These are phyloP conservation scores for Crepidodera aurea DNA, from an alignment of 2,888 invertebrate genomes.

Conservation along the genomic window DNA sequence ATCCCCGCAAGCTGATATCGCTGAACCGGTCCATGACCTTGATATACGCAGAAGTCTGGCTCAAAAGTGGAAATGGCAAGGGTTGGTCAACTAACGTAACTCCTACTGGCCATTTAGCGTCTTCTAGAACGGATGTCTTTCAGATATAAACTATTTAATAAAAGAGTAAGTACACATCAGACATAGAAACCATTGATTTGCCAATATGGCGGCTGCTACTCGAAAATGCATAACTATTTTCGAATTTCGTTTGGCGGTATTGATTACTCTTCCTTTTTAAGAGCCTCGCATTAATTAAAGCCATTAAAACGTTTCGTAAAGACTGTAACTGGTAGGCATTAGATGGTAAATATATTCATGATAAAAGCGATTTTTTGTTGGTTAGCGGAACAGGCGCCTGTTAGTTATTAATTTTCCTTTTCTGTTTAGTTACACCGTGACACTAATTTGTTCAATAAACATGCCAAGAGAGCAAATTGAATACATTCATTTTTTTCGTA, in stretches of 20 bases:
- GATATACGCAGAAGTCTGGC: no score
- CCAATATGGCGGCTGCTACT: no score
- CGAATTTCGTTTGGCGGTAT: background rate
- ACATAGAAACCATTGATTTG: no score
- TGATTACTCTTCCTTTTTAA: background rate
- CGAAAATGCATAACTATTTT: background rate
- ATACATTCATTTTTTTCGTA: conserved; percentile 21
- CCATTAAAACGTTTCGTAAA: background rate
- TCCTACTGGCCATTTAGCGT: no score
- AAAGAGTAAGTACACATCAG: no score
- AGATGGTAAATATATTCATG: conserved; percentile 17
- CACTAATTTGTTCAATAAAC: conserved; percentile 25
- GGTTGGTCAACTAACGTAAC: no score
- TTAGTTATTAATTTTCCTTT: conserved; percentile 20
- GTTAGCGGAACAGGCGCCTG: conserved; percentile 12
- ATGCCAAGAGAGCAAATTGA: conserved; percentile 22
- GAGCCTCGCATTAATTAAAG: background rate
- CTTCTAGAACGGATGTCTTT: no score
- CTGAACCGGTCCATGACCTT: no score
- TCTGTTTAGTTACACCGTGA: conserved; percentile 18
- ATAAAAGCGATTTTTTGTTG: conserved; percentile 8
- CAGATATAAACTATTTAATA: no score
- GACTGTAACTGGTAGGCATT: background rate
- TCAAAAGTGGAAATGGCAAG: no score
- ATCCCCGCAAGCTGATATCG: no score